Conservation (phyloP, 2,113 vertebrate species). For the Phalacrocorax brasilianus region DNA sequence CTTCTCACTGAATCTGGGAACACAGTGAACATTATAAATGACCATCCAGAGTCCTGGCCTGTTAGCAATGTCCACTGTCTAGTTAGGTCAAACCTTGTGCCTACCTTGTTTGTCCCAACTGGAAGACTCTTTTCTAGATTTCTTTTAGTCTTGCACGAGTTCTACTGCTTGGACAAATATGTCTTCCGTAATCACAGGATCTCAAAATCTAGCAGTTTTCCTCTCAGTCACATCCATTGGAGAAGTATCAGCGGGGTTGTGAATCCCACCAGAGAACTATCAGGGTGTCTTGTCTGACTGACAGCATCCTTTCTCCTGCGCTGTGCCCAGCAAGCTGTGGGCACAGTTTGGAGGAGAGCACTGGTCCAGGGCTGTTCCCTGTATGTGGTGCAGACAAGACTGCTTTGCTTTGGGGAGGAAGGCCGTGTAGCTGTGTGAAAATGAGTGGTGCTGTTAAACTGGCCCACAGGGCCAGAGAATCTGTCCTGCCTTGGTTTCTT, state of each 20-base stretch:
- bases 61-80: neutral
- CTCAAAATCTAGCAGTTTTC: neutral
- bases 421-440: neutral
- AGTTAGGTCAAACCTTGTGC: neutral
- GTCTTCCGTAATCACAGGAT: neutral
- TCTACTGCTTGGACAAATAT: neutral
- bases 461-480: neutral
- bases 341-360: neutral
- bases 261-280: neutral
- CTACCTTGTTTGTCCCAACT: neutral
- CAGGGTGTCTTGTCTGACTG: fast-evolving
- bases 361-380: neutral
- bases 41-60: neutral
- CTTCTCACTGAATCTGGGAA: neutral
- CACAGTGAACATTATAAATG: neutral
- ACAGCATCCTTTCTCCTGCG: fast-evolving
- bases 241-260: neutral
- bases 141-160: neutral
- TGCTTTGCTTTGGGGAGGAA: neutral
- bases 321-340: neutral
- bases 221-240: neutral
- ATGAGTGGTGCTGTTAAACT: neutral
- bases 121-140: neutral
- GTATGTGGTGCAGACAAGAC: neutral
- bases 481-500: neutral